Percentiles rank a stretch among this genome's conserved stretches.
These are phyloP conservation scores for Orussus abietinus DNA, from an alignment of 1,140 invertebrate genomes.

Conservation along the genomic window DNA sequence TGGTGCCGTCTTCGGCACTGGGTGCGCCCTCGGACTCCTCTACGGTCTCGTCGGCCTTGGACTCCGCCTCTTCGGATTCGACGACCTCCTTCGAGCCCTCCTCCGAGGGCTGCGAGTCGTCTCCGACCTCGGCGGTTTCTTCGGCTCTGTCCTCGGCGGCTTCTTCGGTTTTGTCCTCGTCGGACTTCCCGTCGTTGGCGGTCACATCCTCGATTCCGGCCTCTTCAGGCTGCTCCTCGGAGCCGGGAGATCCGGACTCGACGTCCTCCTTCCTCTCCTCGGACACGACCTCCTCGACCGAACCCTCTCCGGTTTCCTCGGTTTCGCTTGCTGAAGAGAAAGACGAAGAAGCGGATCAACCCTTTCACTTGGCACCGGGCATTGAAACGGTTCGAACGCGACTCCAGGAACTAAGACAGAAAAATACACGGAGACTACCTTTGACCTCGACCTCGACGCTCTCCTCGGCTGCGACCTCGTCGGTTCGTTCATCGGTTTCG, in stretches of 20 bases:
- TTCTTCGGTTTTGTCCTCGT: constrained; percentile 11
- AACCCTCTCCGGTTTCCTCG: constrained; percentile 17
- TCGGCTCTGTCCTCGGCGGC: constrained; percentile 17
- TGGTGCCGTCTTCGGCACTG: constrained; percentile 38
- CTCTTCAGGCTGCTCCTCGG: constrained; percentile 11
- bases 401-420: too few relatives aligned
- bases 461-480: constrained; percentile 4
- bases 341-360: too few relatives aligned
- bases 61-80: constrained; percentile 9
- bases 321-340: constrained; percentile 14
- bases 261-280: constrained; percentile 17
- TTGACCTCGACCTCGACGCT: constrained; percentile 16
- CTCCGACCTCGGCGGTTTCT: constrained; percentile 12
- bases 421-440: too few relatives aligned
- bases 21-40: constrained; percentile 25
- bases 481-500: constrained; percentile 2
- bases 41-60: constrained; percentile 14
- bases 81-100: constrained; percentile 13
- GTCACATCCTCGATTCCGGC: constrained; percentile 10
- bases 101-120: too few relatives aligned
- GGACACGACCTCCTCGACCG: constrained; percentile 11
- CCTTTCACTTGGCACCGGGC: too few relatives aligned
- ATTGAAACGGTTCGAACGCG: too few relatives aligned
- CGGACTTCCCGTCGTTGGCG: constrained; percentile 10
- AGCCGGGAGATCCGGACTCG: constrained; percentile 7